Conservation (phyloP, 1,140 invertebrate species). For the Hypothenemus hampei region DNA sequence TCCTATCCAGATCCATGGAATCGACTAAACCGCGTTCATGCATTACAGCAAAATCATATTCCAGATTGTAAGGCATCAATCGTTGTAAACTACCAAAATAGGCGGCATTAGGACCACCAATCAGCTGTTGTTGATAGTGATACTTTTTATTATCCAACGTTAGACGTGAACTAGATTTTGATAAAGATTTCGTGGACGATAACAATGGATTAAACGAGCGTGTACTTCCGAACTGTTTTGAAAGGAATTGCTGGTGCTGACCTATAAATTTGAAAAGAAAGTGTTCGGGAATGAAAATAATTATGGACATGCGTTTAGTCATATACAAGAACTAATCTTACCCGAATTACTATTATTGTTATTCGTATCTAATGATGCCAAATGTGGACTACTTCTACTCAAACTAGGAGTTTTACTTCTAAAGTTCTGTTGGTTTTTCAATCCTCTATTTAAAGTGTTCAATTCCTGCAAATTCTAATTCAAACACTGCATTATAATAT, state of each 20-base stretch:
- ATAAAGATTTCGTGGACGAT: constrained; percentile 40
- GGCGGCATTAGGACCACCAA: constrained; percentile 73
- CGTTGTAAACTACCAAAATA: constrained; percentile 80
- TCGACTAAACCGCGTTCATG: constrained; percentile 66
- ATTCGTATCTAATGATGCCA: constrained; percentile 45
- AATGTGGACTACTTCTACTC: constrained; percentile 55
- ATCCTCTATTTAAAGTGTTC: constrained; percentile 65
- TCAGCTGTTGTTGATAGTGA: constrained; percentile 46
- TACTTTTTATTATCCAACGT: constrained; percentile 43
- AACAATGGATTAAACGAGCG: constrained; percentile 61
- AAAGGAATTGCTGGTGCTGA: constrained; percentile 57
- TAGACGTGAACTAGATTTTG: constrained; percentile 41
- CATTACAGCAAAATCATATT: constrained; percentile 77
- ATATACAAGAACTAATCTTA: neutral
- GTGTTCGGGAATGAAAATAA: neutral
- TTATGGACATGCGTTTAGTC: neutral
- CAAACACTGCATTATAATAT: neutral
- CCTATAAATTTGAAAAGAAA: constrained; percentile 3
- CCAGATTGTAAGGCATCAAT: constrained; percentile 77
- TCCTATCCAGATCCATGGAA: constrained; percentile 72
- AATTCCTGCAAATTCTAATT: constrained; percentile 68
- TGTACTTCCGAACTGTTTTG: constrained; percentile 72
- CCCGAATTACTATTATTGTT: constrained; percentile 11
- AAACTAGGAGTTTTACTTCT: constrained; percentile 50
- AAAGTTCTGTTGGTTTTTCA: constrained; percentile 48